These are phyloP conservation scores for Clarias fuscus DNA, from an alignment of 2,797 vertebrate species.

Conservation along the genomic window DNA sequence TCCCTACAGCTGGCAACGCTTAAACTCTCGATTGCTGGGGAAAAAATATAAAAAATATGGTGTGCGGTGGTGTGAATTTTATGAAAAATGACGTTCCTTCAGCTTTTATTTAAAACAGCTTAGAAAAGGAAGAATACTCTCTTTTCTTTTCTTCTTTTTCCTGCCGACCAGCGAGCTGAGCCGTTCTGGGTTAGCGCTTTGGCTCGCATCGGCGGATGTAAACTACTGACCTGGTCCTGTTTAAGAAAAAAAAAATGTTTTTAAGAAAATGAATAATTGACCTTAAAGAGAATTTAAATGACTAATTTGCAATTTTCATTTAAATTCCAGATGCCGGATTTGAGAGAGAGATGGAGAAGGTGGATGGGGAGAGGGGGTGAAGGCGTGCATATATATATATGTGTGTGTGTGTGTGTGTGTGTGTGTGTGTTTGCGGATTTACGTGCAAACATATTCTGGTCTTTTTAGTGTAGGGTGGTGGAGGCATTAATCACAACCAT, in stretches of 20 bases:
- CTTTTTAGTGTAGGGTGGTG: neutral
- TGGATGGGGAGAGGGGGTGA: too few species aligned
- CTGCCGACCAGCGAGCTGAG: neutral
- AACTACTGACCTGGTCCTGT: neutral
- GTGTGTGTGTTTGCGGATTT: neutral
- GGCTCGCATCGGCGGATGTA: neutral
- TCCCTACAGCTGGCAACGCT: constrained; percentile 16
- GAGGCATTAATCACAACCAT: constrained; percentile 34
- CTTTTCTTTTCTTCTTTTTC: too few species aligned
- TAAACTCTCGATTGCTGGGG: neutral
- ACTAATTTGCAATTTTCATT: neutral
- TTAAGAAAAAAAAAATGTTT: neutral
- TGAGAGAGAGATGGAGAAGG: neutral
- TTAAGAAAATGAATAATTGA: neutral
- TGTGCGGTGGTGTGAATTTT: constrained; percentile 7
- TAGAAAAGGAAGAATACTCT: neutral
- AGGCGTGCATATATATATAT: too few species aligned
- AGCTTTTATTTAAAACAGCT: constrained; percentile 13
- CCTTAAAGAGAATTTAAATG: neutral
- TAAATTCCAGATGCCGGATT: neutral
- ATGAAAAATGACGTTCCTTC: constrained; percentile 27
- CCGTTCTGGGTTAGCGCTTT: neutral
- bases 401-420: too few species aligned
- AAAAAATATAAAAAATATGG: neutral
- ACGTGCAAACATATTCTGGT: neutral